These are phyloP conservation scores for Aleiodes testaceus DNA, from an alignment of 2,888 invertebrate species.

Conservation along the genomic window DNA sequence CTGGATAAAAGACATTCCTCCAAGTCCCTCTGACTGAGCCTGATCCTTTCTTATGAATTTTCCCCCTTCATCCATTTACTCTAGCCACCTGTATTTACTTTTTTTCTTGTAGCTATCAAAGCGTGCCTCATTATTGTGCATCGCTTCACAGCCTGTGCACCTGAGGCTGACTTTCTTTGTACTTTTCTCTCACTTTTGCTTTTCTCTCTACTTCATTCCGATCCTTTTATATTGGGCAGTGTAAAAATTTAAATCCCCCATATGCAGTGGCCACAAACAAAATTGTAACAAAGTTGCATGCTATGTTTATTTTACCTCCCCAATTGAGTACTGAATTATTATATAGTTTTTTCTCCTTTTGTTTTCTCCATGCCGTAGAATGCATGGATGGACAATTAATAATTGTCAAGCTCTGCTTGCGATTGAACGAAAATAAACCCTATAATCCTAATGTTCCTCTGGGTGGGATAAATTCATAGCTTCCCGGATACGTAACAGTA, in stretches of 20 bases:
- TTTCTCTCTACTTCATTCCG: background rate
- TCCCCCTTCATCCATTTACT: background rate
- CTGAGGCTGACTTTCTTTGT: background rate
- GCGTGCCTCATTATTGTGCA: conserved; percentile 15
- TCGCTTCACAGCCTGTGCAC: background rate
- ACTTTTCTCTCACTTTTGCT: background rate
- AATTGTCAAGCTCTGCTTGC: conserved; percentile 19
- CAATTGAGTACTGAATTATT: background rate
- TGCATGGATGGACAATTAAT: background rate
- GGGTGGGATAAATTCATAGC: conserved; percentile 33
- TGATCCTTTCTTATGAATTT: conserved; percentile 16
- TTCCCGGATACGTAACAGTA: conserved; percentile 18
- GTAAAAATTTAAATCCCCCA: conserved; percentile 4
- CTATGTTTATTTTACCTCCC: background rate
- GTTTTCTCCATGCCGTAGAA: too few relatives aligned
- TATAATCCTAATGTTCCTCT: conserved; percentile 24
- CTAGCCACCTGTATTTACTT: background rate
- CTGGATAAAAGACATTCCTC: background rate
- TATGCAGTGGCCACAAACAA: background rate
- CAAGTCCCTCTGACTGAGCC: background rate
- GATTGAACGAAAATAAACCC: conserved; percentile 8
- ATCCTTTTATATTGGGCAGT: background rate
- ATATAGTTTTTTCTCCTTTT: background rate
- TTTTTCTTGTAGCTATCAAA: conserved; percentile 18
- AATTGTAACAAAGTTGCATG: background rate